Base-by-base conservation (phyloP, 2,113 vertebrate genomes). In the Thomomys bottae region DNA sequence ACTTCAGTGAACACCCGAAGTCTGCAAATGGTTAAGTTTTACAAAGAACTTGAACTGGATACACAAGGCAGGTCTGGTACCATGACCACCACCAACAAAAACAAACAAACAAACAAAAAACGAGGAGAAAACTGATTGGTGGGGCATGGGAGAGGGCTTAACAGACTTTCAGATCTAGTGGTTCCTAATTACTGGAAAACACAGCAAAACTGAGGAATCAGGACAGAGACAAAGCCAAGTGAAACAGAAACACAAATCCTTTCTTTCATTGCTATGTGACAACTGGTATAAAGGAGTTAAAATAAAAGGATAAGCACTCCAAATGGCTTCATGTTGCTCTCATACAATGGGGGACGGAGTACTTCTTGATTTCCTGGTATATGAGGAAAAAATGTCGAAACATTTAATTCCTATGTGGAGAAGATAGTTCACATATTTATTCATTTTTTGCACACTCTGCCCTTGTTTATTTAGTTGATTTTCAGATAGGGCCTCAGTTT, bases 31-130 rank as follows among this genome's bases (percentile, higher is more conserved):
- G 36, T 28, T 78, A 81, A 87, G 32, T 5, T 61, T 87, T 82
- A 75, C 4, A 57, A 89, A 91, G 61, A 84, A 84, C 17, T 79
- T 80, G 61, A 67, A 45, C 64, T 45, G 59, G 38, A 83, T n/a
- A 67, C 1, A 90, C 15, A 79, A 57, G 32, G 59, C 49, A 64
- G 24, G 6, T 18, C 70, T 42, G 17, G 11, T 28, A 66, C 21
- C n/a, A n/a, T n/a, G n/a, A n/a, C n/a, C n/a, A n/a, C n/a, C n/a
- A n/a, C n/a, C n/a, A n/a, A n/a, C n/a, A n/a, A n/a, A n/a, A n/a
- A n/a, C n/a, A n/a, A n/a, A n/a, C n/a, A n/a, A n/a, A n/a, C n/a
- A n/a, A n/a, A n/a, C n/a, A n/a, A n/a, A 64, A n/a, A 71, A 24
- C 4, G 28, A 2, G n/a, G 59, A 72, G 54, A 32, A 54, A 15